Evolutionary conservation across 2,113 vertebrate species (phyloP), one percentile per base, ranked within the genome.

Genomic region (Etheostoma cragini): DNA sequence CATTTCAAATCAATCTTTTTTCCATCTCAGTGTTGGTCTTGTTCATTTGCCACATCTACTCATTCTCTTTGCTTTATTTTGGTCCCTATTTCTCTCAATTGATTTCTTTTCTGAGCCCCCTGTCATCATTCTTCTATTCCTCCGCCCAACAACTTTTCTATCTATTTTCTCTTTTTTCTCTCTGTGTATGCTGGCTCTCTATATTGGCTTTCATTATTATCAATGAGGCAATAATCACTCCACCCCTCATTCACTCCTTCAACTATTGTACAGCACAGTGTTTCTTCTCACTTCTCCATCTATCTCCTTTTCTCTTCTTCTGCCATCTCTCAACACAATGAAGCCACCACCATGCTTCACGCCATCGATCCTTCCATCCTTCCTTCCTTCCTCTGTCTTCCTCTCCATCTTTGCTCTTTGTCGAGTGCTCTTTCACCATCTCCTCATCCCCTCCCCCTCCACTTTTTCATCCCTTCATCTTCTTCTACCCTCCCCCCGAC

Each of bases 1-100:
- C 56, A 54, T 73, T 72, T 78, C 60, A 65, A 49, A 82, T 88
- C 82, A 68, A 57, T 85, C 33, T 21, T 83, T 85, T 73, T 75
- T 72, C 45, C 24, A 50, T 69, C 72, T 14, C 47, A 54, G 16
- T 54, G 33, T 67, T n/a, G 7, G 4, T 52, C 60, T 56, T 35
- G 82, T 68, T 47, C 64, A 26, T 73, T 63, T 46, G 30, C 52
- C 47, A 14, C 14, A 56, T 78, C 53, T 46, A 5, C 15, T 63
- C 35, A 14, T 65, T 47, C 15, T 26, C 35, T 58, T 33, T 21
- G 56, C 45, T 54, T 68, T 8, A 22, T 58, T 52, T 62, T 74
- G 58, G 52, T 81, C 62, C 26, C 57, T 45, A 30, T 33, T 78
- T 86, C 72, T 56, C 65, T 54, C 22, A n/a, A 86, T 76, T 81